These are phyloP conservation scores for Pyrgus malvae DNA, from an alignment of 2,888 invertebrate genomes.

Conservation along the genomic window DNA sequence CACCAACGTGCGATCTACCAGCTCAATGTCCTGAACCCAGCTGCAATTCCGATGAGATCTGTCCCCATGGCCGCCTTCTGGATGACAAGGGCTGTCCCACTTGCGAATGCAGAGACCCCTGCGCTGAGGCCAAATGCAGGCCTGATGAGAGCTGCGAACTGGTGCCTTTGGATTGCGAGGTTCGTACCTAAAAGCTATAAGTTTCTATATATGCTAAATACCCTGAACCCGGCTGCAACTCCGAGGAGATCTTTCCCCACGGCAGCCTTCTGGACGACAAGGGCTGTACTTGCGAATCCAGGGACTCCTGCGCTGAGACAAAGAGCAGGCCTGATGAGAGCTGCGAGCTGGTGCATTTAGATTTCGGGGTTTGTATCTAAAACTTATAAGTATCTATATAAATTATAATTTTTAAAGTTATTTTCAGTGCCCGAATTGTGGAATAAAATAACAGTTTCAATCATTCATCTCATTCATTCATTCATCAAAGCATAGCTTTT, in stretches of 20 bases:
- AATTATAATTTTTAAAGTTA: too few relatives aligned
- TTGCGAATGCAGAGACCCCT: constrained; percentile 89
- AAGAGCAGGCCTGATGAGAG: constrained; percentile 84
- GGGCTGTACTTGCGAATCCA: constrained; percentile 89
- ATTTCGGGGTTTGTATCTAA: constrained; percentile 68
- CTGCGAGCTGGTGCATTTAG: constrained; percentile 68
- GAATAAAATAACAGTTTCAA: too few relatives aligned
- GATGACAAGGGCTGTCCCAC: constrained; percentile 85
- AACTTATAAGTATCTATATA: too few relatives aligned
- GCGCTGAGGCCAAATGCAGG: constrained; percentile 86
- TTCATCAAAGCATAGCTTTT: too few relatives aligned
- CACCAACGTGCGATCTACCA: constrained; percentile 62
- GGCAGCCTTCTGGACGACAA: constrained; percentile 65
- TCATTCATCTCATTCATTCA: too few relatives aligned
- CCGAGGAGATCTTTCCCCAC: constrained; percentile 56
- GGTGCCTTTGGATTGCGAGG: constrained; percentile 71
- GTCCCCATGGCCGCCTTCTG: constrained; percentile 60
- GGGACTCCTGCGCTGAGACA: constrained; percentile 89
- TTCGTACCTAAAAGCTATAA: too few relatives aligned
- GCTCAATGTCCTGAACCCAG: constrained; percentile 52
- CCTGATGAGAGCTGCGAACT: constrained; percentile 81
- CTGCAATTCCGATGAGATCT: constrained; percentile 55
- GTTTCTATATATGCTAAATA: too few relatives aligned
- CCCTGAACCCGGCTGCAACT: constrained; percentile 53
- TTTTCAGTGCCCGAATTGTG: too few relatives aligned